Conservation (phyloP, 1,140 invertebrate species). For the Plutomurus gul region DNA sequence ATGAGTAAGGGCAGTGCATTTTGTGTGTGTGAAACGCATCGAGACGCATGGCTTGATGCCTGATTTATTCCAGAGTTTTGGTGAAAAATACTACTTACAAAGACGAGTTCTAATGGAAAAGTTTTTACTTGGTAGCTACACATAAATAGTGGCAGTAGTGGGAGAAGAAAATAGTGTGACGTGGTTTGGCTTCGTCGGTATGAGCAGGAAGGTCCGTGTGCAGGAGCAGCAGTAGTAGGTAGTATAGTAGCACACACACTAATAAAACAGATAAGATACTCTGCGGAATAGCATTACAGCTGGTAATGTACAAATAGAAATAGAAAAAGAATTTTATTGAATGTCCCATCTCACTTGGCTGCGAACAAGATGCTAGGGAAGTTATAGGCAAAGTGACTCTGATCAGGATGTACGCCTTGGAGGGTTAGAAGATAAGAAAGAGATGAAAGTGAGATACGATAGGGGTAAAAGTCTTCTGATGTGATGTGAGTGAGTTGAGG, state of each 20-base stretch:
- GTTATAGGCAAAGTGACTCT: constrained; percentile 28
- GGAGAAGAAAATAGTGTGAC: not conserved
- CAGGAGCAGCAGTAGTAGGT: not conserved
- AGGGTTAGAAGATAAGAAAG: constrained; percentile 21
- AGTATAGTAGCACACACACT: no score
- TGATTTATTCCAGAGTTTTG: not conserved
- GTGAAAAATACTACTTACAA: constrained; percentile 27
- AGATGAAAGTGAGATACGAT: constrained; percentile 29
- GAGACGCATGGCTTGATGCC: constrained; percentile 5
- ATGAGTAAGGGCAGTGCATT: constrained; percentile 2
- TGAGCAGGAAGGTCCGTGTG: not conserved
- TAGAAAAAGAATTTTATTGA: constrained; percentile 30
- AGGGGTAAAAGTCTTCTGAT: constrained; percentile 22
- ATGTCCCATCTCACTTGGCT: not conserved
- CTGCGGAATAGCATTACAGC: not conserved
- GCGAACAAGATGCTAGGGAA: not conserved
- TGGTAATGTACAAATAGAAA: not conserved
- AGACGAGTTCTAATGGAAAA: not conserved
- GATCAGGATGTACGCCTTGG: constrained; percentile 27
- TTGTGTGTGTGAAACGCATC: constrained; percentile 23
- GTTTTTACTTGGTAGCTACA: constrained; percentile 23
- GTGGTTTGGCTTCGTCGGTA: not conserved
- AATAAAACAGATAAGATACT: constrained; percentile 20
- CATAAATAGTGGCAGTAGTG: not conserved
- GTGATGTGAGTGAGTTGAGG: constrained; percentile 15